Conservation (phyloP, 2,797 vertebrate genomes). For the Esox masquinongy region DNA sequence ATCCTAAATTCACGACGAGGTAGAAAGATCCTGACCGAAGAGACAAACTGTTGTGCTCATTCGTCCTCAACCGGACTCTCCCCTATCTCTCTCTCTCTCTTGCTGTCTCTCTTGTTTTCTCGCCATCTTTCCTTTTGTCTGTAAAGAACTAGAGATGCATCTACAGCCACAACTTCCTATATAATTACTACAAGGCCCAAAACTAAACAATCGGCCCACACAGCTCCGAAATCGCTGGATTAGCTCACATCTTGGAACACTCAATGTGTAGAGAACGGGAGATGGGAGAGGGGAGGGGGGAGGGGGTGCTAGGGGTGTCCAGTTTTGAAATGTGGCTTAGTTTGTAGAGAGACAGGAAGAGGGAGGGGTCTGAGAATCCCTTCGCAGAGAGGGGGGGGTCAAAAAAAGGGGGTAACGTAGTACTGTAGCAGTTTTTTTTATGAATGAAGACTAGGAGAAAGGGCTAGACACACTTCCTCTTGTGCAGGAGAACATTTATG, state of each 20-base stretch:
- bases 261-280: constrained; percentile 42
- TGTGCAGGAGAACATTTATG: constrained; percentile 73
- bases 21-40: constrained; percentile 46
- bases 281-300: background rate
- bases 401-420: constrained; percentile 43
- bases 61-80: constrained; percentile 12
- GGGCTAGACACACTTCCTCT: constrained; percentile 68
- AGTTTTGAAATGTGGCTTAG: constrained; percentile 71
- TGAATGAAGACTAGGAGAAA: constrained; percentile 68
- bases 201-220: constrained; percentile 78
- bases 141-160: constrained; percentile 54
- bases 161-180: constrained; percentile 75
- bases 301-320: constrained; percentile 27
- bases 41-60: constrained; percentile 36
- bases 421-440: constrained; percentile 73
- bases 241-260: constrained; percentile 79
- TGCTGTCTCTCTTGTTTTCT: constrained; percentile 13
- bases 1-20: constrained; percentile 66
- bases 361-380: constrained; percentile 75
- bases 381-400: constrained; percentile 54
- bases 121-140: background rate
- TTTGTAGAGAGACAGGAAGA: constrained; percentile 80
- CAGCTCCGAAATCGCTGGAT: constrained; percentile 70
- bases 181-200: constrained; percentile 79
- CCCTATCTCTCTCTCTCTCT: background rate